These are phyloP conservation scores for Scaptomyza hsui DNA, from an alignment of 1,140 invertebrate species.

Conservation along the genomic window DNA sequence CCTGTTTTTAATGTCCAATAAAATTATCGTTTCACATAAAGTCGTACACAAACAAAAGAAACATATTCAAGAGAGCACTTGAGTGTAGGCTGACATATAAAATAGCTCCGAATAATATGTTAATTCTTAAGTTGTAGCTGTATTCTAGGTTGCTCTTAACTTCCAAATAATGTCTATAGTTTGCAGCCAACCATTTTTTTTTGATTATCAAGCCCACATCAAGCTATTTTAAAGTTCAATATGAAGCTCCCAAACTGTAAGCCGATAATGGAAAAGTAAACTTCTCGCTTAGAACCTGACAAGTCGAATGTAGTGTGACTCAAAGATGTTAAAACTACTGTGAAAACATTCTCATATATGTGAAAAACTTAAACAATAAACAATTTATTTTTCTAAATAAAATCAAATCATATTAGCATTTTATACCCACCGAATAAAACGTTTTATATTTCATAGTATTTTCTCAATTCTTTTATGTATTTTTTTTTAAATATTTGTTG, in stretches of 20 bases:
- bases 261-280: constrained; percentile 4
- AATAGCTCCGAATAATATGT: constrained; percentile 9
- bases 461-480: too few species aligned
- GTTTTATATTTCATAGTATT: too few species aligned
- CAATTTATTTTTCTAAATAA: too few species aligned
- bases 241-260: neutral
- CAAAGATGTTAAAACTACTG: neutral
- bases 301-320: neutral
- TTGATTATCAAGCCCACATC: neutral
- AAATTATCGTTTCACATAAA: constrained; percentile 75
- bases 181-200: neutral
- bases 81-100: constrained; percentile 13
- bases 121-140: too few species aligned
- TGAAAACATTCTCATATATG: neutral
- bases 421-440: too few species aligned
- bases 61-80: constrained; percentile 1
- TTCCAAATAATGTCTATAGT: neutral
- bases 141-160: neutral
- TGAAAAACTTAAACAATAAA: too few species aligned
- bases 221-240: constrained; percentile 11
- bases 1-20: constrained; percentile 77
- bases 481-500: too few species aligned
- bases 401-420: too few species aligned
- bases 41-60: constrained; percentile 45
- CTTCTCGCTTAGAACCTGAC: neutral